phyloP scores from a whole-genome alignment of 2,888 invertebrate species.

The Tiphia femorata region DNA sequence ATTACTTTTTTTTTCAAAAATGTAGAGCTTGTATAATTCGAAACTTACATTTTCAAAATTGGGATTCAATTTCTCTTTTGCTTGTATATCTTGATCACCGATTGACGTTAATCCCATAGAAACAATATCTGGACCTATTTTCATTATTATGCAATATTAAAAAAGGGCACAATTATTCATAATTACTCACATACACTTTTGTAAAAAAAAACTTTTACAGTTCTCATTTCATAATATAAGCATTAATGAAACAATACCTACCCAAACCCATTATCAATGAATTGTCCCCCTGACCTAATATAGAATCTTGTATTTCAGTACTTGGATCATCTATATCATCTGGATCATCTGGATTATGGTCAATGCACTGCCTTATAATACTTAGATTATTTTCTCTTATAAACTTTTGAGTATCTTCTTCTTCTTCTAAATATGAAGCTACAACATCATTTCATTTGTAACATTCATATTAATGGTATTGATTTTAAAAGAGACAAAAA shows the following conservation, averaged over 20 bases:
- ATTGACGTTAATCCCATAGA: constrained; percentile 81
- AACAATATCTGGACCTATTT: constrained; percentile 78
- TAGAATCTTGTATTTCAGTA: constrained; percentile 8
- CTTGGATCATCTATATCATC: constrained; percentile 29
- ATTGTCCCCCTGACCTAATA: constrained; percentile 8
- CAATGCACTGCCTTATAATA: constrained; percentile 67
- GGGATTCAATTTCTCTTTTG: constrained; percentile 33
- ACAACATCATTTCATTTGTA: no score
- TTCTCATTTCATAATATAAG: constrained; percentile 6
- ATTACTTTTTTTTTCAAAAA: not conserved
- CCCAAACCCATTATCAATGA: constrained; percentile 61
- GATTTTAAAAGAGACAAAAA: not conserved
- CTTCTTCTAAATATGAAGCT: no score
- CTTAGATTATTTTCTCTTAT: constrained; percentile 69
- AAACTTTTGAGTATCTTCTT: constrained; percentile 66
- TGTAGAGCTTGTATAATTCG: not conserved
- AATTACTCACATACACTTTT: not conserved
- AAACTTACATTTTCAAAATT: constrained; percentile 46
- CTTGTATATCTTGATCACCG: constrained; percentile 66
- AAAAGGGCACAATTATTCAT: not conserved
- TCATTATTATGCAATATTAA: not conserved
- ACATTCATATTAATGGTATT: constrained; percentile 48
- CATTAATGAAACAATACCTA: constrained; percentile 36
- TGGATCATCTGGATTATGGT: constrained; percentile 55
- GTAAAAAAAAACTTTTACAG: no score